Evolutionary conservation across 2,113 vertebrate species (phyloP).

Genomic region (Otolemur garnettii): DNA sequence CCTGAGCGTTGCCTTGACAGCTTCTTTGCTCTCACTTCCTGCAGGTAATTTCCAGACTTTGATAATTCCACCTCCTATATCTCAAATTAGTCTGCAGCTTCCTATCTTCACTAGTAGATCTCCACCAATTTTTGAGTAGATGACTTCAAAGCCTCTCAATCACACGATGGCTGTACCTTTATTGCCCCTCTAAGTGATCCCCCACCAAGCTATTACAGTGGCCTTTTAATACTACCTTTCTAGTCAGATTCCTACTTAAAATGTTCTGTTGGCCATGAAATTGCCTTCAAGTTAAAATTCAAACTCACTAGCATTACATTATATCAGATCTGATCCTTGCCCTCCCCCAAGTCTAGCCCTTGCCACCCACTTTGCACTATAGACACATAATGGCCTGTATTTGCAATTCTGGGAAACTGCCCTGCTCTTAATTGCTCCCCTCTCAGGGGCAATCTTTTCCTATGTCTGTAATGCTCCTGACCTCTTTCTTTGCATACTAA

Average conservation of each 20-base stretch:
- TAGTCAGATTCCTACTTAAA: constrained; percentile 26
- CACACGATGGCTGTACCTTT: not conserved
- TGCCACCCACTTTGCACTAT: not conserved
- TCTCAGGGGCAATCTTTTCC: not conserved
- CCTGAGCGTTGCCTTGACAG: not conserved
- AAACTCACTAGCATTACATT: not conserved
- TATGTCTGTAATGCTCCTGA: not conserved
- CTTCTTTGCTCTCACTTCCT: not conserved
- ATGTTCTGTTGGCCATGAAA: not conserved
- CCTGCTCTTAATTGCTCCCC: not conserved
- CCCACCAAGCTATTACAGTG: not conserved
- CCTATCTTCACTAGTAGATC: not conserved
- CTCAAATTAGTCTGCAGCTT: not conserved
- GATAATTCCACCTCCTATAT: not conserved
- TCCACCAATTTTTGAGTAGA: not conserved
- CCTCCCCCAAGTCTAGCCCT: not conserved
- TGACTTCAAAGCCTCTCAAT: not conserved
- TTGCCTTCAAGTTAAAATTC: constrained; percentile 24
- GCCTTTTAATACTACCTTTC: not conserved
- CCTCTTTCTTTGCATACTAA: not conserved
- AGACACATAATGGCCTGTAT: not conserved
- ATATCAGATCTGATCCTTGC: not conserved
- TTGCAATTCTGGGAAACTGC: not conserved
- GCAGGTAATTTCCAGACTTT: not conserved
- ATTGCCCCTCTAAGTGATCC: not conserved